Evolutionary conservation across 2,113 vertebrate species (phyloP).

Genomic region (Callochromis pleurospilus): DNA sequence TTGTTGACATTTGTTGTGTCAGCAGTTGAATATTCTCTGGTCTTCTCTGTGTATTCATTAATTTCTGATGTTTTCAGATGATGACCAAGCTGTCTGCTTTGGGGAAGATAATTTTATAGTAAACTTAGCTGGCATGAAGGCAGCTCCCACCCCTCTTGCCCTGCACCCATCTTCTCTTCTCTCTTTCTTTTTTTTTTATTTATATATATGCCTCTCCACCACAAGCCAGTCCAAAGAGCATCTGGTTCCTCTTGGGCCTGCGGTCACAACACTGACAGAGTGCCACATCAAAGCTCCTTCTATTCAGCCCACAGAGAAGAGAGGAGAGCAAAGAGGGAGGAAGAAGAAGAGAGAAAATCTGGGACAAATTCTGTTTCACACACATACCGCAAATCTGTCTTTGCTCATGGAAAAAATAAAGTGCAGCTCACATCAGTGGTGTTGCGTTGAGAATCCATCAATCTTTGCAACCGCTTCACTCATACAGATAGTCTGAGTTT

Average conservation of each 20-base stretch:
- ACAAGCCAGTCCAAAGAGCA: conserved; percentile 54
- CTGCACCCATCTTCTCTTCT: conserved; percentile 10
- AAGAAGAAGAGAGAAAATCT: conserved; percentile 53
- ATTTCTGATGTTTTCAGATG: not conserved
- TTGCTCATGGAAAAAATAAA: conserved; percentile 51
- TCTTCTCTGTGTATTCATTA: not conserved
- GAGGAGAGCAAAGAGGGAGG: conserved; percentile 30
- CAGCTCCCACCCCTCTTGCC: not conserved
- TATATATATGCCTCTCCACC: conserved; percentile 51
- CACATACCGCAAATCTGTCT: conserved; percentile 54
- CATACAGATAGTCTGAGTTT: conserved; percentile 28
- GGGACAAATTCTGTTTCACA: conserved; percentile 60
- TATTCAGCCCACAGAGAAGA: conserved; percentile 45
- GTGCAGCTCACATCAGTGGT: conserved; percentile 39
- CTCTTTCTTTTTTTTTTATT: not conserved
- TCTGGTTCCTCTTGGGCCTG: conserved; percentile 69
- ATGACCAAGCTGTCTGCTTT: not conserved
- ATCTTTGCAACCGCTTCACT: conserved; percentile 45
- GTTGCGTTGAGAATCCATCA: conserved; percentile 49
- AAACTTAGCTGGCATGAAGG: conserved; percentile 22
- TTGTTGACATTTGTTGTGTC: not conserved
- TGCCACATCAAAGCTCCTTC: conserved; percentile 73
- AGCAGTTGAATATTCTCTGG: not conserved
- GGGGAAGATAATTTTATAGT: conserved; percentile 28
- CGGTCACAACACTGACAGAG: conserved; percentile 62